A percentile compares a stretch with the other conserved stretches of the same genome.
Evolutionary conservation across 1,140 invertebrate species (phyloP).

Genomic region (Myzus persicae): DNA sequence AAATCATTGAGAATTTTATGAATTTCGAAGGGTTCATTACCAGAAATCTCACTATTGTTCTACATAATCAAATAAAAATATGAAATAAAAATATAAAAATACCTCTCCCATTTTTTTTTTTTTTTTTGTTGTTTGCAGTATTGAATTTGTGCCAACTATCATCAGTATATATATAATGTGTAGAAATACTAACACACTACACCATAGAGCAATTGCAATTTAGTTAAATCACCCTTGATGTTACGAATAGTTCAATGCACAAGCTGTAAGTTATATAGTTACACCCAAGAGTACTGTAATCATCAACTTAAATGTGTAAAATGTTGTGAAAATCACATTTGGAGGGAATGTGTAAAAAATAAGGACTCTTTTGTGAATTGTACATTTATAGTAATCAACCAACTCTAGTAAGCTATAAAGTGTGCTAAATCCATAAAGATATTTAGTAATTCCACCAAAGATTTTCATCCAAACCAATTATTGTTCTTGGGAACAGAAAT

Average conservation of each 20-base stretch:
- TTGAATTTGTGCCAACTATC: slow-evolving; percentile 63
- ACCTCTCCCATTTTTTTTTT: slow-evolving; percentile 63
- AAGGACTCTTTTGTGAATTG: slow-evolving; percentile 60
- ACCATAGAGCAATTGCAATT: slow-evolving; percentile 61
- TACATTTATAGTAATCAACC: background rate
- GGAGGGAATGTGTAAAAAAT: slow-evolving; percentile 63
- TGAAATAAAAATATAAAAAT: too few relatives aligned
- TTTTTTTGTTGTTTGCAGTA: slow-evolving; percentile 61
- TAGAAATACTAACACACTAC: slow-evolving; percentile 59
- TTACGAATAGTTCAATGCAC: slow-evolving; percentile 59
- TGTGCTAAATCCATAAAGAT: slow-evolving; percentile 56
- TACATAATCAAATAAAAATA: slow-evolving; percentile 61
- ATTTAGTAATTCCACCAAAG: background rate
- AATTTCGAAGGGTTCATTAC: background rate
- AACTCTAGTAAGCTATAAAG: slow-evolving; percentile 59
- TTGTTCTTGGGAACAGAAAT: background rate
- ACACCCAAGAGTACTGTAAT: slow-evolving; percentile 62
- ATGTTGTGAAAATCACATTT: slow-evolving; percentile 61
- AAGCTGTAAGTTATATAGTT: background rate
- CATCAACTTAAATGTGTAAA: slow-evolving; percentile 63
- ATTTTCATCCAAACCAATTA: background rate
- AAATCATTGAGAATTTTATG: slow-evolving; percentile 59
- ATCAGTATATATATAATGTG: slow-evolving; percentile 61
- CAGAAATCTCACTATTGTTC: slow-evolving; percentile 25
- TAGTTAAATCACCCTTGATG: slow-evolving; percentile 62